phyloP scores from a whole-genome alignment of 2,797 vertebrate genomes.

The Catamblyrhynchus diadema region DNA sequence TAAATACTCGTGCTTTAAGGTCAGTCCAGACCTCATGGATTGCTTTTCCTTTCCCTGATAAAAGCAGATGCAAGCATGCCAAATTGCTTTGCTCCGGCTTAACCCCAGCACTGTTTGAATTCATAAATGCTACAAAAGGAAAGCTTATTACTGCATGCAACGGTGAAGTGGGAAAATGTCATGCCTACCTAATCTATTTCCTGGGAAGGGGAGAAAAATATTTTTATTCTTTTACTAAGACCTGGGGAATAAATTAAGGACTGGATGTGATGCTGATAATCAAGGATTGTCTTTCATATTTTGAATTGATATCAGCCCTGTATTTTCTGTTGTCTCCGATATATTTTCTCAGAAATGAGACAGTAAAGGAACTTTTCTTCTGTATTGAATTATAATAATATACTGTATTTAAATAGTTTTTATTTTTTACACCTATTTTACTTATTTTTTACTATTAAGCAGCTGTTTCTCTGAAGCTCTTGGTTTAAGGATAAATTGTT shows the following conservation, averaged over 20 bases:
- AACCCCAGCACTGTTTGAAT: slow-evolving; percentile 68
- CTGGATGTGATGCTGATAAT: slow-evolving; percentile 19
- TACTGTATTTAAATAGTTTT: neutral
- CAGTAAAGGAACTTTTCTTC: neutral
- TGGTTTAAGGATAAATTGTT: neutral
- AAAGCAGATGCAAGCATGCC: slow-evolving; percentile 66
- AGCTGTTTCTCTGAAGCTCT: neutral
- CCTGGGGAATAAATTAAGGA: slow-evolving; percentile 33
- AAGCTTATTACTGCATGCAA: slow-evolving; percentile 48
- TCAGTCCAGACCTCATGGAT: slow-evolving; percentile 46
- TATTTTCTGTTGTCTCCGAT: neutral
- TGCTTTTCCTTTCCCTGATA: slow-evolving; percentile 63
- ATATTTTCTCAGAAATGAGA: neutral
- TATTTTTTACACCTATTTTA: neutral
- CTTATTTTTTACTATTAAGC: neutral
- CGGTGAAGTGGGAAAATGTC: slow-evolving; percentile 55
- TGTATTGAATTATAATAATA: neutral
- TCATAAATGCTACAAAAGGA: slow-evolving; percentile 67
- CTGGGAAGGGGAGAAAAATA: slow-evolving; percentile 17
- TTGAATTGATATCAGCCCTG: neutral
- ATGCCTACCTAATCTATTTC: slow-evolving; percentile 68
- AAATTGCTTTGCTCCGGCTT: slow-evolving; percentile 76
- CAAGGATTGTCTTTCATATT: slow-evolving; percentile 27
- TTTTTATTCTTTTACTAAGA: slow-evolving; percentile 49
- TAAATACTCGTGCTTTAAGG: slow-evolving; percentile 52